Evolutionary conservation across 2,888 invertebrate species (phyloP).

Genomic region (Piscicola geometra): DNA sequence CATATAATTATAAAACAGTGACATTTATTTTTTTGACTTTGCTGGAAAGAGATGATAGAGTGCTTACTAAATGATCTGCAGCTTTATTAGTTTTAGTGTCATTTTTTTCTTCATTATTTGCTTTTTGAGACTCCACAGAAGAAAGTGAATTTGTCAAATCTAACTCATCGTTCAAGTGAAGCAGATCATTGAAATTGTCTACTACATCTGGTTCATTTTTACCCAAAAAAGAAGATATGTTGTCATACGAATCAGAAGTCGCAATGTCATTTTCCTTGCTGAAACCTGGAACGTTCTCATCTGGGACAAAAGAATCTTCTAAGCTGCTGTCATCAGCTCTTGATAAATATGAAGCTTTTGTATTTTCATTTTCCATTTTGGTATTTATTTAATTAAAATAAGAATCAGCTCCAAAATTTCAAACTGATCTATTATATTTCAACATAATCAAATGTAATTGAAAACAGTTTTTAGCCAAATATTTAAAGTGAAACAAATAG

Average conservation of each 20-base stretch:
- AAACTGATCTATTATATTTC: too few species aligned
- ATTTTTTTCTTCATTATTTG: not conserved
- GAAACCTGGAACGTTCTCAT: slow-evolving; percentile 61
- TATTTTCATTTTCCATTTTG: not conserved
- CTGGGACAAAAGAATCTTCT: not conserved
- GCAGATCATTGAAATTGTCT: not conserved
- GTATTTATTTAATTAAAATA: not conserved
- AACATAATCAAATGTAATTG: too few species aligned
- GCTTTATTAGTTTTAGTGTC: not conserved
- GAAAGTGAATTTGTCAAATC: not conserved
- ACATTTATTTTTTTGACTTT: too few species aligned
- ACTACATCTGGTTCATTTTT: not conserved
- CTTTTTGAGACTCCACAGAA: not conserved
- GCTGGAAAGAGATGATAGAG: too few species aligned
- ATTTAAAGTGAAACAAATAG: too few species aligned
- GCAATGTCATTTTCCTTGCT: slow-evolving; percentile 67
- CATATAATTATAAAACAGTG: not conserved
- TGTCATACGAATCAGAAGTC: slow-evolving; percentile 57
- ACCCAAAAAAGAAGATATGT: slow-evolving; percentile 43
- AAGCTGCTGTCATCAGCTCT: not conserved
- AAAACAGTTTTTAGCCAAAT: too few species aligned
- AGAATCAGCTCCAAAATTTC: not conserved
- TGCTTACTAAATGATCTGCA: not conserved
- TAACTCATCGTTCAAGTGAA: not conserved
- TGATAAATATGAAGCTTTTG: not conserved